Base-by-base conservation (phyloP, 2,888 invertebrate species). In the Erynnis tages region DNA sequence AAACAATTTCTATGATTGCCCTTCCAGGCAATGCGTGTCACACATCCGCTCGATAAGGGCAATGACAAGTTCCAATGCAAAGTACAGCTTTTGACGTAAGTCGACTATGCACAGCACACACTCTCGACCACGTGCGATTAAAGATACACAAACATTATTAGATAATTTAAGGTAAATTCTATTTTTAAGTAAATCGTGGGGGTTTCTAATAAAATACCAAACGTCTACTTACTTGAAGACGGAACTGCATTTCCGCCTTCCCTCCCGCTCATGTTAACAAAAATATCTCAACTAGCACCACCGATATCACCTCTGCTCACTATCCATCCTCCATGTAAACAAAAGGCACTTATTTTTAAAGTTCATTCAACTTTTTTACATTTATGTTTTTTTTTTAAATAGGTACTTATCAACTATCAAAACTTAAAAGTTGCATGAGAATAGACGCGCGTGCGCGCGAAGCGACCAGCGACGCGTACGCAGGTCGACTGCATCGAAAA, bases 241-340 rank as follows among this genome's bases (percentile, higher is more conserved):
- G 87, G 85, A 86, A 85, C 85, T 89, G 86, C 86, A 88, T 82
- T 86, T 87, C 88, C 88, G 85, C 80, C 84, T 82, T 82, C 83
- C 79, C 82, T 84, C 78, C 81, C 87, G 81, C 82, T 88, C 89
- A 89, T 89, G 77, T 79, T 88, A 84, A 78, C 69, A 76, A 72
- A 70, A 72, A 77, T 77, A 74, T 70, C 67, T 73, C 68, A 77
- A 80, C 74, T 69, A 69, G 78, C 76, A 82, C 84, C 80, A 82
- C 81, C 73, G 70, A 73, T 84, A 88, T 87, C 88, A 88, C 83
- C 86, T 85, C 68, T 73, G 71, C 71, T 71, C 72, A 73, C 70
- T 66, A 79, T 82, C 78, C 88, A 89, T 88, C 73, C 67, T 86
- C 68, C 69, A 69, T 70, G 66, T 66, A 58, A 72, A 74, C 66